A percentile compares a stretch with the other conserved stretches of the same genome.
These are phyloP conservation scores for Theonella swinhoei DNA, from an alignment of 37 sponge, comb jelly and placozoan species.

Conservation along the genomic window DNA sequence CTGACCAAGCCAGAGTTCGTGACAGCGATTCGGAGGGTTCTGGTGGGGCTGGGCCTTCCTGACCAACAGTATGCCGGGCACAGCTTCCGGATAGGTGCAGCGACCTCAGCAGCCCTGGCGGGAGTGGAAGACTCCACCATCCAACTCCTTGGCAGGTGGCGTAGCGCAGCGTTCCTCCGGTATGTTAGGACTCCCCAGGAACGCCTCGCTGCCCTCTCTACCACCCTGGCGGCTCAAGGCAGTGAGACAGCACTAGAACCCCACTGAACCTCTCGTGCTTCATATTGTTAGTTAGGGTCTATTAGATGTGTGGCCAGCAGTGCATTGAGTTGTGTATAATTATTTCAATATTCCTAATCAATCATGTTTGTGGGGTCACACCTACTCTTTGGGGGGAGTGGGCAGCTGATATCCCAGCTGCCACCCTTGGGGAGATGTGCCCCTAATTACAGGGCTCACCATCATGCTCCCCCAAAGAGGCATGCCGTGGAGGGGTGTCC, in stretches of 20 bases:
- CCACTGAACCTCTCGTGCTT: no score
- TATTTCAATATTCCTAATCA: neutral
- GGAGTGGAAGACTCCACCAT: conserved; percentile 30
- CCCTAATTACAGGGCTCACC: no score
- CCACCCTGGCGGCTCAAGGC: no score
- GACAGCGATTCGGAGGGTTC: neutral
- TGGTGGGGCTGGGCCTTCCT: neutral
- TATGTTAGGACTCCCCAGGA: conserved; percentile 22
- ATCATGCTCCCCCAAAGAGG: no score
- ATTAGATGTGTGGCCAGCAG: no score
- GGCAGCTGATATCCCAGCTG: no score
- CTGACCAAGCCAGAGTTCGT: conserved; percentile 10
- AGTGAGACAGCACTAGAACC: no score
- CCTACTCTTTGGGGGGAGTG: no score
- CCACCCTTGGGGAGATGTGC: no score
- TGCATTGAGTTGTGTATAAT: no score
- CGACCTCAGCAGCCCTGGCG: conserved; percentile 23
- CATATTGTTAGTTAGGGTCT: no score
- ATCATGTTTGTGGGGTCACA: neutral
- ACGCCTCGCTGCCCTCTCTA: conserved; percentile 8
- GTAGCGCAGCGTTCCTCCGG: conserved; percentile 5
- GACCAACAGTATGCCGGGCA: conserved; percentile 14
- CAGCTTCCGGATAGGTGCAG: conserved; percentile 38
- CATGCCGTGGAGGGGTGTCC: no score
- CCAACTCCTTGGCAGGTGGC: conserved; percentile 19